Conservation (phyloP, 2,113 vertebrate species). For the Sinocyclocheilus rhinocerous region DNA sequence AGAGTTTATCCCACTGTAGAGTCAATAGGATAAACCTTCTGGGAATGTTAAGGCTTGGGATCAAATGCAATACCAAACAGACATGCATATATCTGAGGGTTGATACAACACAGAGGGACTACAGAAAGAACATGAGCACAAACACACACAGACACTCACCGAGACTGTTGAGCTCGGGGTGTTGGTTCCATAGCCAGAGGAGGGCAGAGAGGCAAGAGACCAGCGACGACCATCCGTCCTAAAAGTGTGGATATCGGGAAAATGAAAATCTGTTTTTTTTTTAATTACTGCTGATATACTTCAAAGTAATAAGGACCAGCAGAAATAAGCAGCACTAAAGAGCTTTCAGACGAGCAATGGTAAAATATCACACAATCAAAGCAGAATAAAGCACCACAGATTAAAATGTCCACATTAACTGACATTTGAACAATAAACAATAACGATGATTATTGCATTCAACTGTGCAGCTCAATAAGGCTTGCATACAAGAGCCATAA, state of each 20-base stretch:
- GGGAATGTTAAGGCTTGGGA: constrained; percentile 27
- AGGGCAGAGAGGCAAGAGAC: constrained; percentile 96
- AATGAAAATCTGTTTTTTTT: not conserved
- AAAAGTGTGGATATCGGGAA: constrained; percentile 25
- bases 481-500: not conserved
- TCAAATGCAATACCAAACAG: constrained; percentile 45
- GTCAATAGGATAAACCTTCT: constrained; percentile 41
- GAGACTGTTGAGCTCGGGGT: constrained; percentile 98
- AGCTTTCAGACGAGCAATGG: not conserved
- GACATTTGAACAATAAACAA: not conserved
- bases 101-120: not conserved
- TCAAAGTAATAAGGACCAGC: not conserved
- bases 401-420: not conserved
- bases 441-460: not conserved
- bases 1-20: constrained; percentile 33
- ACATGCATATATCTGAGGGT: constrained; percentile 11
- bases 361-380: not conserved
- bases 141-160: constrained; percentile 73
- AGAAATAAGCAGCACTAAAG: not conserved
- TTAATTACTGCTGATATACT: not conserved
- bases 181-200: constrained; percentile 97
- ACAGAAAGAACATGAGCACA: constrained; percentile 10
- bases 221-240: constrained; percentile 96
- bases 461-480: not conserved
- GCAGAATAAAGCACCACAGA: not conserved